Percentiles rank a stretch among this genome's conserved stretches.
Evolutionary conservation across 2,888 invertebrate species (phyloP).

Genomic region (Phalera bucephala): DNA sequence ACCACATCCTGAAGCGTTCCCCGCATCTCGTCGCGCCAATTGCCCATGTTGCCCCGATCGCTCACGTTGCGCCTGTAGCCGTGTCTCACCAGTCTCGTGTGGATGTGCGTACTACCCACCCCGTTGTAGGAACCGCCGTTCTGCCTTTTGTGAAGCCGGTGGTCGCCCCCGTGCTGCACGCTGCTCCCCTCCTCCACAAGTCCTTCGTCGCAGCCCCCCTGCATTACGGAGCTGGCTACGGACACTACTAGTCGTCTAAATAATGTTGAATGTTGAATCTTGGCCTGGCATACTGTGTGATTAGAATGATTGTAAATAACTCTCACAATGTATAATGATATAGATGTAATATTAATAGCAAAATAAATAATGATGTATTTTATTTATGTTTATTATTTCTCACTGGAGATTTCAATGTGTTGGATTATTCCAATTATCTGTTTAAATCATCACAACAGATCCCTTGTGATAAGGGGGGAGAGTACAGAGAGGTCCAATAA

Average conservation of each 20-base stretch:
- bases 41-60: constrained; percentile 34
- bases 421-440: too few species aligned
- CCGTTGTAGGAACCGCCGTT: constrained; percentile 40
- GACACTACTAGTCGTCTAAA: constrained; percentile 41
- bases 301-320: constrained; percentile 8
- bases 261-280: neutral
- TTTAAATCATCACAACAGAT: too few species aligned
- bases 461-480: too few species aligned
- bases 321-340: neutral
- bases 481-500: too few species aligned
- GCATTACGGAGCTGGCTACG: constrained; percentile 27
- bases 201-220: constrained; percentile 30
- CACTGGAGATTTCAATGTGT: too few species aligned
- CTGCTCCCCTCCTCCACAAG: constrained; percentile 44
- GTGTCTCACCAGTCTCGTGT: constrained; percentile 81
- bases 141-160: constrained; percentile 47
- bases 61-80: constrained; percentile 49
- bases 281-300: neutral
- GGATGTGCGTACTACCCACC: constrained; percentile 65
- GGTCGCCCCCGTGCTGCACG: constrained; percentile 44
- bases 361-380: constrained; percentile 5
- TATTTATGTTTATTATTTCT: neutral
- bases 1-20: constrained; percentile 63
- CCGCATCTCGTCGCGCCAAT: constrained; percentile 40
- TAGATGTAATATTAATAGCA: constrained; percentile 1